Evolutionary conservation across 1,140 invertebrate genomes (phyloP), one percentile per base, ranked within the genome.

Genomic region (Penaeus vannamei): DNA sequence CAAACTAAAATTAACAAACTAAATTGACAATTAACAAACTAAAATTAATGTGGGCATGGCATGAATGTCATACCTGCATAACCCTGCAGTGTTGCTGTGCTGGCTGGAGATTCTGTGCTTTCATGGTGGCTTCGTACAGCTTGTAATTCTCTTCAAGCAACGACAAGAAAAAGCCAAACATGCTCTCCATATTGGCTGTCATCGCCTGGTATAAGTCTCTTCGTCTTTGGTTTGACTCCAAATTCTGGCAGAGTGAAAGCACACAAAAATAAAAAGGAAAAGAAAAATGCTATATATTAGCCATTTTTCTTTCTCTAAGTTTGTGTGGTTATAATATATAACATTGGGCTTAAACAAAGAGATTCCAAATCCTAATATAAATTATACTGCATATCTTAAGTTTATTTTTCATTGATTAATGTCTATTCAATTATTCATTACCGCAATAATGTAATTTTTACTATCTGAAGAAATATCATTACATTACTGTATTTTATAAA

Each of bases 171-270:
- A 98, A 98, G 12, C 95, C 94, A 93, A 98, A 98, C 90, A 98
- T 96, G 84, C 97, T 95, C 8, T 95, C 95, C 96, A 98, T 97
- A 90, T 97, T 96, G 61, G 95, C 95, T 0, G 96, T 97, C 0
- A 98, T 93, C 0, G 96, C 96, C 93, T 97, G 96, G 92, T 97
- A 96, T 92, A 98, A 97, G 91, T 98, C 97, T 92, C 97, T 96
- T 72, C 97, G 94, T 80, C 97, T 94, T 92, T 97, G 96, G 92
- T 91, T 91, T 72, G 93, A 92, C 76, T 93, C 93, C 72, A 93
- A 60, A 17, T 92, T 93, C 92, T 93, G 90, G 53, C 20, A 36
- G 26, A 60, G 17, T 7, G 22, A 64, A 23, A 59, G 5, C 60
- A 14, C 29, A 8, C 59, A n/a, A 59, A 32, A 26, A 60, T 22